Conservation (phyloP, 2,797 vertebrate genomes). For the Cichlasoma orientale region DNA sequence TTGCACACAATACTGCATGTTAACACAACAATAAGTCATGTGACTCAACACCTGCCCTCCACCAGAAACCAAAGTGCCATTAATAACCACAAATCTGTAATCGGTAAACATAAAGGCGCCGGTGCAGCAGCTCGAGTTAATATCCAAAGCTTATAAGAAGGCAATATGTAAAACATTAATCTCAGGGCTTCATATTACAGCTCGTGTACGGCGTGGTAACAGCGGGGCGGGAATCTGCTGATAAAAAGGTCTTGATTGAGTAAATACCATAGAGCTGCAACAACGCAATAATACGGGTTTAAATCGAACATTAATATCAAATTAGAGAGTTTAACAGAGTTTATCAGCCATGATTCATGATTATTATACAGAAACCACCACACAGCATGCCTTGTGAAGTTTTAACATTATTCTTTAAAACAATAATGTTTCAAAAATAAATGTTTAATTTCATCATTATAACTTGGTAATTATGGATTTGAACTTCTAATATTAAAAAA, state of each 20-base stretch:
- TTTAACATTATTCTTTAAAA: no score
- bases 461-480: not conserved
- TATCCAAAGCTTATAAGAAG: fast-evolving
- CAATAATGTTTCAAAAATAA: not conserved
- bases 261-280: fast-evolving
- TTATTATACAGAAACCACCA: not conserved
- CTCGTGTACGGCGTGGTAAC: not conserved
- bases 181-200: not conserved
- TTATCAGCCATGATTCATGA: not conserved
- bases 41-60: slow-evolving; percentile 45
- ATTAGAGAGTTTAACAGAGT: not conserved
- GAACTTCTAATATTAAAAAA: not conserved
- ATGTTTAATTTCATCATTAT: fast-evolving
- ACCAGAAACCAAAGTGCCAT: not conserved
- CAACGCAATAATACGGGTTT: no score
- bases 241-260: not conserved
- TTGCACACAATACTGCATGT: slow-evolving; percentile 66
- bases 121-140: not conserved
- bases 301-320: not conserved
- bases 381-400: not conserved
- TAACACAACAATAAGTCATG: slow-evolving; percentile 49
- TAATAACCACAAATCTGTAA: fast-evolving
- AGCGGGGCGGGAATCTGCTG: fast-evolving
- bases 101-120: not conserved
- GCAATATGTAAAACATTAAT: not conserved